A percentile compares a stretch with the other conserved stretches of the same genome.
Evolutionary conservation across 2,888 invertebrate genomes (phyloP).

Genomic region (Diaphora mendica): DNA sequence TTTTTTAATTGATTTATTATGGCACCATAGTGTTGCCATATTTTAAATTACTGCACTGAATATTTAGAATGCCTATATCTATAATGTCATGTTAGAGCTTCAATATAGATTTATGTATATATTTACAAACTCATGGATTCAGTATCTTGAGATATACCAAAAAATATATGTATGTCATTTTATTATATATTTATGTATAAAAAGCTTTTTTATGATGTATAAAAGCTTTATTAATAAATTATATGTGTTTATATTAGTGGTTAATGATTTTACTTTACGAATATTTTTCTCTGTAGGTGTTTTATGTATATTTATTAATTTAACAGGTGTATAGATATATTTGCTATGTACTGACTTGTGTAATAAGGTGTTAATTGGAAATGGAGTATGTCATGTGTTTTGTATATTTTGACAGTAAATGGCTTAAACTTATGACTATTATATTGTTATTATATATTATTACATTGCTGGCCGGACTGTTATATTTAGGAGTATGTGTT

Average conservation of each 20-base stretch:
- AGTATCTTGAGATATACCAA: background rate
- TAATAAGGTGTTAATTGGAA: slow-evolving; percentile 37
- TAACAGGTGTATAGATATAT: slow-evolving; percentile 19
- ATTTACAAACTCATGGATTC: slow-evolving; percentile 14
- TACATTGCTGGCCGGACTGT: too few species aligned
- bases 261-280: background rate
- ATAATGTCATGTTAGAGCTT: slow-evolving; percentile 37
- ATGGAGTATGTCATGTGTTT: slow-evolving; percentile 15
- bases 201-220: background rate
- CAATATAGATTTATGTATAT: slow-evolving; percentile 31
- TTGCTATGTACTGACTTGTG: slow-evolving; percentile 20
- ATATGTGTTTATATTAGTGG: background rate
- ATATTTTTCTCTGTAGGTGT: slow-evolving; percentile 3
- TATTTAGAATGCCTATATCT: slow-evolving; percentile 1
- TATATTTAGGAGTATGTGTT: too few species aligned
- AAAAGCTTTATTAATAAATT: background rate
- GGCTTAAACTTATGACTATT: background rate
- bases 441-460: background rate
- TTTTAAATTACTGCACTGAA: slow-evolving; percentile 19
- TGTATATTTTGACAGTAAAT: slow-evolving; percentile 22
- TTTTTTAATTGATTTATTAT: background rate
- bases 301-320: slow-evolving; percentile 9
- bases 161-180: slow-evolving; percentile 5
- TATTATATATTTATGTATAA: slow-evolving; percentile 17
- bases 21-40: background rate